phyloP scores from a whole-genome alignment of 1,140 invertebrate species.

The Marisa cornuarietis region DNA sequence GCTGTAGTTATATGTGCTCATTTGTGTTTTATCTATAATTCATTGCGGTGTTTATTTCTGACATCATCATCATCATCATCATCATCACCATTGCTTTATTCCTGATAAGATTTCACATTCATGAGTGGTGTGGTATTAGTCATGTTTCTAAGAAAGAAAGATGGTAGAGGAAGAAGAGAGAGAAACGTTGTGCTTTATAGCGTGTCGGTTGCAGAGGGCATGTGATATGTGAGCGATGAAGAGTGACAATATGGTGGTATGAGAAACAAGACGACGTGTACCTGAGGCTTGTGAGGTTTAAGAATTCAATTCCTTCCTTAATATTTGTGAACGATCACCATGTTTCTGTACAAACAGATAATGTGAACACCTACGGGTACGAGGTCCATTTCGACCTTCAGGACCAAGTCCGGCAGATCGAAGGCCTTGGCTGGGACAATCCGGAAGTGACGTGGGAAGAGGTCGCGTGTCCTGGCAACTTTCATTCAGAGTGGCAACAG shows the following conservation, averaged over 20 bases:
- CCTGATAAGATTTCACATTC: too few species aligned
- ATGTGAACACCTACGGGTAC: constrained; percentile 42
- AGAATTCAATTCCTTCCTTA: too few species aligned
- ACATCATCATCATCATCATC: too few species aligned
- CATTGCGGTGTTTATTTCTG: too few species aligned
- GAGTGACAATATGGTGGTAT: too few species aligned
- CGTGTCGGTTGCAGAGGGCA: not conserved
- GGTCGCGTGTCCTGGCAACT: constrained; percentile 31
- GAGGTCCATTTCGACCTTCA: constrained; percentile 50
- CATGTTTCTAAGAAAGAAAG: not conserved
- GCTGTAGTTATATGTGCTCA: too few species aligned
- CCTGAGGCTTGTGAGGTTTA: too few species aligned
- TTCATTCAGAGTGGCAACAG: not conserved
- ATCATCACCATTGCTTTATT: too few species aligned
- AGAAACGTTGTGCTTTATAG: not conserved
- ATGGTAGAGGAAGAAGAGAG: not conserved
- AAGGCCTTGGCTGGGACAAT: constrained; percentile 43
- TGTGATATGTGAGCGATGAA: not conserved
- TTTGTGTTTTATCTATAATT: too few species aligned
- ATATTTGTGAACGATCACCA: too few species aligned
- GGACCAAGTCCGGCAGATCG: constrained; percentile 35
- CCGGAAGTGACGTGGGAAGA: constrained; percentile 50
- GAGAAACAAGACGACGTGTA: too few species aligned
- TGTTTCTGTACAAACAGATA: constrained; percentile 4
- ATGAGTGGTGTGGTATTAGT: too few species aligned